These are phyloP conservation scores for Orgyia antiqua DNA, from an alignment of 2,888 invertebrate species.

Conservation along the genomic window DNA sequence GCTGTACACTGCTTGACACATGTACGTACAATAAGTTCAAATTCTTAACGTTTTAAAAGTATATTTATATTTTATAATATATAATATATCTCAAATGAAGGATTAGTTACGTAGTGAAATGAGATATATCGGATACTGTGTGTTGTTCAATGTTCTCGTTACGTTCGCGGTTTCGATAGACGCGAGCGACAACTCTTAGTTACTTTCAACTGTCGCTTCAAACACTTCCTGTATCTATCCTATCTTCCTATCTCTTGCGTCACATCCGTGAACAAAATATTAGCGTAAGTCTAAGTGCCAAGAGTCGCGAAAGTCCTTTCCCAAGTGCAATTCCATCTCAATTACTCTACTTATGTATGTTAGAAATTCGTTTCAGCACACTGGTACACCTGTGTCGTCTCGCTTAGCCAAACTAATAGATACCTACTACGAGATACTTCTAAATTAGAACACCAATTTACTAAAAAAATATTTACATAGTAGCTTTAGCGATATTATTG, in stretches of 20 bases:
- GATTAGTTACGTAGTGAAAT: constrained; percentile 52
- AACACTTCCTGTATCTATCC: constrained; percentile 2
- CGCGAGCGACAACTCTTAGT: not conserved
- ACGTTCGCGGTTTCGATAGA: constrained; percentile 13
- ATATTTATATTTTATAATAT: constrained; percentile 65
- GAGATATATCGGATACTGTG: constrained; percentile 47
- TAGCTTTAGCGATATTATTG: constrained; percentile 19
- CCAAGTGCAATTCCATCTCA: constrained; percentile 70
- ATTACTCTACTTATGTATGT: constrained; percentile 44
- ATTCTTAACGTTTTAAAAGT: constrained; percentile 62
- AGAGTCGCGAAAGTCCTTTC: constrained; percentile 59
- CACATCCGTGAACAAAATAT: constrained; percentile 34
- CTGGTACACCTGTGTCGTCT: constrained; percentile 28
- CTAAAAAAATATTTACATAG: constrained; percentile 12
- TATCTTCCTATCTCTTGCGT: constrained; percentile 13
- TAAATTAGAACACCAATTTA: constrained; percentile 23
- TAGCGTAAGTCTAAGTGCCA: constrained; percentile 74
- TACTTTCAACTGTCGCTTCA: constrained; percentile 9
- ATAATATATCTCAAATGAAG: constrained; percentile 44
- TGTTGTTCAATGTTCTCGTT: constrained; percentile 33
- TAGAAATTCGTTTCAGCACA: constrained; percentile 17
- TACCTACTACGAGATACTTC: constrained; percentile 43
- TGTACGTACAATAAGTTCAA: constrained; percentile 66
- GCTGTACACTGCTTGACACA: constrained; percentile 69
- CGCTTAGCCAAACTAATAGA: constrained; percentile 41